Evolutionary conservation across 2,113 vertebrate genomes (phyloP).

Genomic region (Channa maculata): DNA sequence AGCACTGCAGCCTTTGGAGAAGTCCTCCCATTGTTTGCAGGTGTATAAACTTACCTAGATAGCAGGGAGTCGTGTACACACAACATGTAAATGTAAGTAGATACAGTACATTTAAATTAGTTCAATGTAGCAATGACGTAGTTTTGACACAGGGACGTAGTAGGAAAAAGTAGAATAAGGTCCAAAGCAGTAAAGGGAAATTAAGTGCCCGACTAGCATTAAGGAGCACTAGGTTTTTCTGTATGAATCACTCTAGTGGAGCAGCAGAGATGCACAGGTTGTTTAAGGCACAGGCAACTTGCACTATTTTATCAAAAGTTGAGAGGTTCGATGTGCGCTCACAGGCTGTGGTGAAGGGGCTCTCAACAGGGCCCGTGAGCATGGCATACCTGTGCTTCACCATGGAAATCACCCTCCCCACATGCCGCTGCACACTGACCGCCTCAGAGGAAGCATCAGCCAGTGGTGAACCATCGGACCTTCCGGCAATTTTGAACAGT

Average conservation of each 20-base stretch:
- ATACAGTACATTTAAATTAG: not conserved
- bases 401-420: constrained; percentile 78
- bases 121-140: not conserved
- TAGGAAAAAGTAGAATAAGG: not conserved
- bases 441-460: constrained; percentile 39
- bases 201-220: constrained; percentile 11
- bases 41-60: not conserved
- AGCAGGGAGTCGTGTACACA: not conserved
- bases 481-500: constrained; percentile 59
- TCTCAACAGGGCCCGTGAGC: constrained; percentile 81
- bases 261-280: constrained; percentile 85
- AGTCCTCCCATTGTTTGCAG: constrained; percentile 2
- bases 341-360: constrained; percentile 70
- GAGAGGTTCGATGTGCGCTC: constrained; percentile 78
- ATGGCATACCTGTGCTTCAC: constrained; percentile 80
- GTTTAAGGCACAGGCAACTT: constrained; percentile 85
- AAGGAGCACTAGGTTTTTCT: not conserved
- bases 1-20: constrained; percentile 30
- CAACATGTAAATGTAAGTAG: not conserved
- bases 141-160: not conserved
- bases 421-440: constrained; percentile 69
- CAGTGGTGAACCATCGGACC: not conserved
- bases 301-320: constrained; percentile 84
- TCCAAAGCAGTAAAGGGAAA: constrained; percentile 50
- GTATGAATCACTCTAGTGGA: constrained; percentile 73